A percentile compares a stretch with the other conserved stretches of the same genome.
Conservation (phyloP, 2,888 invertebrate species). For the Automeris io region DNA sequence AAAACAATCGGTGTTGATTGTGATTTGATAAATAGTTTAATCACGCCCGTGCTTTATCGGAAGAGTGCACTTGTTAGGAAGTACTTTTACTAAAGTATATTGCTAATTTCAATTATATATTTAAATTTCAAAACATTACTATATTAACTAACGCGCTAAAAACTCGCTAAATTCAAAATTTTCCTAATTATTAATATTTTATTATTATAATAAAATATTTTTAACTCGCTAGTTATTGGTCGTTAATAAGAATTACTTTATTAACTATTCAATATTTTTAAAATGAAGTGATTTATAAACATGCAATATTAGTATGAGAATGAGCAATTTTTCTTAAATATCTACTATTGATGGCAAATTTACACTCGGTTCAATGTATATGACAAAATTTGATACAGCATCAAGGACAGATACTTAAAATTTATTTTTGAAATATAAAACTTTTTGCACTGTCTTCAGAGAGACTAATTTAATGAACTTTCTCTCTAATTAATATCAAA, state of each 20-base stretch:
- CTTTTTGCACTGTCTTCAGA: too few species aligned
- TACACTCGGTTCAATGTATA: background rate
- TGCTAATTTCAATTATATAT: slow-evolving; percentile 44
- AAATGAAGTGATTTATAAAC: slow-evolving; percentile 54
- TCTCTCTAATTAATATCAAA: too few species aligned
- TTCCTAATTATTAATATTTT: slow-evolving; percentile 44
- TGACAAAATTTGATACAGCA: slow-evolving; percentile 1
- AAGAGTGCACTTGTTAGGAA: slow-evolving; percentile 45
- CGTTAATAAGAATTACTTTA: slow-evolving; percentile 57
- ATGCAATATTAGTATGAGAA: slow-evolving; percentile 49
- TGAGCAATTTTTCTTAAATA: slow-evolving; percentile 52
- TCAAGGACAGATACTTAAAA: background rate
- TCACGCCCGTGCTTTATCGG: slow-evolving; percentile 30
- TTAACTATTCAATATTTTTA: slow-evolving; percentile 28
- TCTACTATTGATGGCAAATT: slow-evolving; percentile 19
- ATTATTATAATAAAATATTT: slow-evolving; percentile 53
- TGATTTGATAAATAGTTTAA: background rate
- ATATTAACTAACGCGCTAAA: slow-evolving; percentile 48
- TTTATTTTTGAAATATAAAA: background rate
- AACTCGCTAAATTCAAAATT: slow-evolving; percentile 43
- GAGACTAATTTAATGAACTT: too few species aligned
- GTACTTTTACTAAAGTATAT: slow-evolving; percentile 44
- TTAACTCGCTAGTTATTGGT: slow-evolving; percentile 61
- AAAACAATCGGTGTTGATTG: background rate
- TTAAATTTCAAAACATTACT: slow-evolving; percentile 44